These are phyloP conservation scores for Nyctereutes procyonoides DNA, from an alignment of 2,113 vertebrate genomes.

Conservation along the genomic window DNA sequence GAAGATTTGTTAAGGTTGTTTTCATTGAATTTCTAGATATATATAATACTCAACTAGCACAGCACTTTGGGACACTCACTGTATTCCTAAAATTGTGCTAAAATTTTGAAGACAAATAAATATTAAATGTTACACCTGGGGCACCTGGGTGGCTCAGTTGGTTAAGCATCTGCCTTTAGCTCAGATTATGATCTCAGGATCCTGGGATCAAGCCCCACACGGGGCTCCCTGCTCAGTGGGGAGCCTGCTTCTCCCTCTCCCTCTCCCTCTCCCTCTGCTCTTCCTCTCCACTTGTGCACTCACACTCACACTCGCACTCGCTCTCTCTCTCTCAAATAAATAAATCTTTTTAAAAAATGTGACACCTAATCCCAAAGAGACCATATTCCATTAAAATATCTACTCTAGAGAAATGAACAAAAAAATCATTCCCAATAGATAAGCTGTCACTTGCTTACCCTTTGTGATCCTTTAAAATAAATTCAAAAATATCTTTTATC, in stretches of 20 bases:
- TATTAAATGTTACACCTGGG: not conserved
- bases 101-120: conserved; percentile 29
- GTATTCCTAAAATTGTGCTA: not conserved
- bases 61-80: not conserved
- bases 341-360: not conserved
- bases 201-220: no score
- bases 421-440: not conserved
- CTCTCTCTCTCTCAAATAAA: no score
- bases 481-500: not conserved
- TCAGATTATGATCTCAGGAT: no score
- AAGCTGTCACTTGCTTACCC: not conserved
- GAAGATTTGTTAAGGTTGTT: not conserved
- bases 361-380: not conserved
- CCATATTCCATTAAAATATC: conserved; percentile 25
- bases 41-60: not conserved
- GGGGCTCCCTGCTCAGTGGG: no score
- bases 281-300: no score
- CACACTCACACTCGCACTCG: no score
- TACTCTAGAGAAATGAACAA: not conserved
- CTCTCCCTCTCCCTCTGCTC: no score
- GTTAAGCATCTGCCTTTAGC: no score
- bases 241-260: no score
- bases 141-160: no score
- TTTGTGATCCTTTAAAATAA: not conserved
- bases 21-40: not conserved